phyloP scores from a whole-genome alignment of 2,888 invertebrate species.

The Anodontia alba region DNA sequence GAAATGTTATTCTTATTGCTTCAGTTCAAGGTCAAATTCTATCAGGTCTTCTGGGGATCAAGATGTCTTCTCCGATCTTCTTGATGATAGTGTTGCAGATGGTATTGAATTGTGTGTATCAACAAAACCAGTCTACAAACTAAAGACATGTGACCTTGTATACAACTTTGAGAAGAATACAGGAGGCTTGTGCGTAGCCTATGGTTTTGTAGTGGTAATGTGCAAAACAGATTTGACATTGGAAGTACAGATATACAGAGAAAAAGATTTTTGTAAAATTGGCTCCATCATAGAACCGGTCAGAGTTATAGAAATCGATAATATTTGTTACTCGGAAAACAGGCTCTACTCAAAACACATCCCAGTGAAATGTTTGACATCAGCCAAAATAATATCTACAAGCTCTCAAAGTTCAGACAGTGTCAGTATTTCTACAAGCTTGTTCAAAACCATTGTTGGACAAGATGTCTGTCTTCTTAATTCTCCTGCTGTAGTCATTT shows the following conservation, averaged over 20 bases:
- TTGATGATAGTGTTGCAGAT: neutral
- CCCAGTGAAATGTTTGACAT: neutral
- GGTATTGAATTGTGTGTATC: constrained; percentile 19
- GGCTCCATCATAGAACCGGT: neutral
- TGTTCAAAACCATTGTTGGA: constrained; percentile 49
- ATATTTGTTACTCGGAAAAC: neutral
- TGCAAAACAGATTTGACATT: neutral
- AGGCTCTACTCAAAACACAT: neutral
- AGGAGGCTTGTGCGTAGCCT: neutral
- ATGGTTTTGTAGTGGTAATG: neutral
- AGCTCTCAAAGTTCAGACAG: neutral
- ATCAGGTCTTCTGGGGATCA: neutral
- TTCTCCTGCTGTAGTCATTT: constrained; percentile 43
- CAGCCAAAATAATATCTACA: neutral
- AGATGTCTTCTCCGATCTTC: constrained; percentile 1
- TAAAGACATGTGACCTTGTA: constrained; percentile 14
- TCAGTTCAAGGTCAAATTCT: neutral
- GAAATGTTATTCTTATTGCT: neutral
- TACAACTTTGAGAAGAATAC: neutral
- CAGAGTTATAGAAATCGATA: neutral
- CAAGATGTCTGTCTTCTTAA: constrained; percentile 31
- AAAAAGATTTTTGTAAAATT: neutral
- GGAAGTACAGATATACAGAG: neutral
- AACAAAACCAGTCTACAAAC: constrained; percentile 24
- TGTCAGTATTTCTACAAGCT: neutral